A percentile compares a stretch with the other conserved stretches of the same genome.
Evolutionary conservation across 2,888 invertebrate species (phyloP).

Genomic region (Arge pagana): DNA sequence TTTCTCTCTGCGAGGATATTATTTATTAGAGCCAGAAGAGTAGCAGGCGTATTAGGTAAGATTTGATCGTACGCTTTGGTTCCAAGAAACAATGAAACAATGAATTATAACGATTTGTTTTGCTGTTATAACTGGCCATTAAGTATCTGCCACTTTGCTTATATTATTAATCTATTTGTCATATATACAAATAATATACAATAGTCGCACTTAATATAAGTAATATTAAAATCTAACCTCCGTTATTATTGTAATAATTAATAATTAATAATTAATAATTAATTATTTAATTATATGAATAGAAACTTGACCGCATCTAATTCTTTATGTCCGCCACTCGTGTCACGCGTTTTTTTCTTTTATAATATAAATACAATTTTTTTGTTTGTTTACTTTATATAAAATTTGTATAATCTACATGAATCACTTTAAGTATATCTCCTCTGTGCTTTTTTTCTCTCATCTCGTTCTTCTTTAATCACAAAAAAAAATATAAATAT

Average conservation of each 20-base stretch:
- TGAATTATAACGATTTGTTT: conserved; percentile 22
- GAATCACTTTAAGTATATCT: conserved; percentile 47
- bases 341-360: conserved; percentile 40
- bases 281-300: conserved; percentile 46
- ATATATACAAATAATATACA: conserved; percentile 70
- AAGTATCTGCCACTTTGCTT: conserved; percentile 69
- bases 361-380: conserved; percentile 49
- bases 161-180: conserved; percentile 68
- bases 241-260: conserved; percentile 28
- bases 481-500: conserved; percentile 49
- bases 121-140: conserved; percentile 68
- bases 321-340: conserved; percentile 40
- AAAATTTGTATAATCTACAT: conserved; percentile 52
- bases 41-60: conserved; percentile 28
- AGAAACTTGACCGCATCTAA: conserved; percentile 51
- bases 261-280: conserved; percentile 20
- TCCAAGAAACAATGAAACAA: conserved; percentile 49
- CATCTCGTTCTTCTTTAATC: conserved; percentile 39
- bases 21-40: conserved; percentile 27
- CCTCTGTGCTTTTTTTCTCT: conserved; percentile 11
- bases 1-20: conserved; percentile 1
- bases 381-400: conserved; percentile 35
- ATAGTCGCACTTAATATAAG: conserved; percentile 41
- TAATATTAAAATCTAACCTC: conserved; percentile 49
- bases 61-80: conserved; percentile 43